These are phyloP conservation scores for Drosophila eohydei DNA, from an alignment of 2,888 invertebrate species.

Conservation along the genomic window DNA sequence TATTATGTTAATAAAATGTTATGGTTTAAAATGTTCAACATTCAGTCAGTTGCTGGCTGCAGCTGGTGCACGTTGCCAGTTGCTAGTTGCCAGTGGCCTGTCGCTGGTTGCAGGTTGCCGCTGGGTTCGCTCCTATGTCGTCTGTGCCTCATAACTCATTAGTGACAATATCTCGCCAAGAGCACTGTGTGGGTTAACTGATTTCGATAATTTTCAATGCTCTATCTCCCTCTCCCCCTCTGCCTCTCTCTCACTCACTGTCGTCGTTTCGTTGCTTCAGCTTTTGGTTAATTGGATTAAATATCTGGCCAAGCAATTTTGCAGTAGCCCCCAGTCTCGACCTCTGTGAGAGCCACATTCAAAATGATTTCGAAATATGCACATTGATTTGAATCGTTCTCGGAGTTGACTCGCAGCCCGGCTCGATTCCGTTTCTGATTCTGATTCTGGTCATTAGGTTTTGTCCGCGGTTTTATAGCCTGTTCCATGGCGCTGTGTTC, in stretches of 20 bases:
- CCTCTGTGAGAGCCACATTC: conserved; percentile 31
- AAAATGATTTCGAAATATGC: conserved; percentile 73
- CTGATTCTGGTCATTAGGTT: conserved; percentile 43
- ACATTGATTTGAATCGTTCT: conserved; percentile 76
- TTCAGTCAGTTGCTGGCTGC: conserved; percentile 53
- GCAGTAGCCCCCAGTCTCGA: conserved; percentile 57
- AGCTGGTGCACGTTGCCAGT: conserved; percentile 35
- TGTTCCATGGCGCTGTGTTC: conserved; percentile 74
- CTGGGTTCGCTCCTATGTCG: conserved; percentile 64
- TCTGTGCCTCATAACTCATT: conserved; percentile 82
- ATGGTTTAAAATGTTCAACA: conserved; percentile 82
- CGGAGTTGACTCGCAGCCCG: conserved; percentile 8
- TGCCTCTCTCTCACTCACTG: not conserved
- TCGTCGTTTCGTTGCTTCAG: not conserved
- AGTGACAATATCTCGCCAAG: conserved; percentile 75
- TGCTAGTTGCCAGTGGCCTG: conserved; percentile 13
- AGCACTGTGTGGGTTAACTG: conserved; percentile 74
- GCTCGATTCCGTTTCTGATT: conserved; percentile 15
- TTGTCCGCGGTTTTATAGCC: conserved; percentile 59
- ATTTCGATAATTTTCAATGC: conserved; percentile 74
- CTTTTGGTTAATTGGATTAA: conserved; percentile 77
- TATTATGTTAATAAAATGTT: conserved; percentile 84
- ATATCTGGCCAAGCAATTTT: conserved; percentile 69
- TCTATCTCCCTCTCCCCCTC: conserved; percentile 19
- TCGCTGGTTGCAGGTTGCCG: conserved; percentile 35